phyloP scores from a whole-genome alignment of 2,888 invertebrate species.

The Lumbricus terrestris region DNA sequence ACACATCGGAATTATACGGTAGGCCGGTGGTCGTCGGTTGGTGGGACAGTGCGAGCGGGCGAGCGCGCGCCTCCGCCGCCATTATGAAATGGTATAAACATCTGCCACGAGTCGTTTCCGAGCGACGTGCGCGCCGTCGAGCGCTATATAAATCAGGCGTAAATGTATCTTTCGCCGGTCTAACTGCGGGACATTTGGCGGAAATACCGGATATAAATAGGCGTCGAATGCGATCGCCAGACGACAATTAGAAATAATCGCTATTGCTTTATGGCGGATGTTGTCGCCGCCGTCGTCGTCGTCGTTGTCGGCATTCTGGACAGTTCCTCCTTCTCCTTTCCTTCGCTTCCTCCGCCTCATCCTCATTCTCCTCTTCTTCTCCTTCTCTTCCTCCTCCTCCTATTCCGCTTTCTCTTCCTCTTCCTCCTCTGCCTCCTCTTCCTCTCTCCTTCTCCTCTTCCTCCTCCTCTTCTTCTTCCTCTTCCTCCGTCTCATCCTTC shows the following conservation, averaged over 20 bases:
- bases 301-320: too few species aligned
- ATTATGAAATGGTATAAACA: conserved; percentile 13
- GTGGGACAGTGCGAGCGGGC: not conserved
- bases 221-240: not conserved
- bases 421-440: too few species aligned
- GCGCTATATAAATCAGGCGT: conserved; percentile 16
- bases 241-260: conserved; percentile 11
- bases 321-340: too few species aligned
- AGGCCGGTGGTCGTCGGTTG: not conserved
- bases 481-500: too few species aligned
- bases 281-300: not conserved
- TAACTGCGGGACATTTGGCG: conserved; percentile 12
- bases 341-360: too few species aligned
- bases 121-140: not conserved
- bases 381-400: too few species aligned
- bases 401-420: too few species aligned
- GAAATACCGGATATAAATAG: conserved; percentile 10
- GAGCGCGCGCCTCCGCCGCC: not conserved
- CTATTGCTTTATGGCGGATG: conserved; percentile 3
- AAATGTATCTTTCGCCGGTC: conserved; percentile 12
- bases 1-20: conserved; percentile 5
- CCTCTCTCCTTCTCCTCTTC: too few species aligned
- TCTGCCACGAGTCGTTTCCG: not conserved
- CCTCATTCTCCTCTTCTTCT: too few species aligned
- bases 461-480: too few species aligned